A percentile compares a stretch with the other conserved stretches of the same genome.
Conservation (phyloP, 2,888 invertebrate species). For the Macrosoma leucophasiata region DNA sequence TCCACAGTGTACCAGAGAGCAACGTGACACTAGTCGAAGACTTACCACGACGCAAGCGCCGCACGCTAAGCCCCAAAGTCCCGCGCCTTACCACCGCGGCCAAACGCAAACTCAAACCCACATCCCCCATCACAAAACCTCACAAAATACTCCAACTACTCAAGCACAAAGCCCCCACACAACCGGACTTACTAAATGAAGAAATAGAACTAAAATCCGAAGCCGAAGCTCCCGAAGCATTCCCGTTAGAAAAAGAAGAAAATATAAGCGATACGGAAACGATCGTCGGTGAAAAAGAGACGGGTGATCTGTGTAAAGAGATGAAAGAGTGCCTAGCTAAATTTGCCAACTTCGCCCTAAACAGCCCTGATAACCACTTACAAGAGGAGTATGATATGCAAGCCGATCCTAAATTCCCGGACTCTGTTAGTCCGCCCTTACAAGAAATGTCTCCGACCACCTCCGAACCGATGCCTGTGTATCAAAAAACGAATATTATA, state of each 20-base stretch:
- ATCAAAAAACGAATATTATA: constrained; percentile 48
- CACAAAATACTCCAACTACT: constrained; percentile 57
- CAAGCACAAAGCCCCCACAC: constrained; percentile 44
- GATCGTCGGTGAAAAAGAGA: constrained; percentile 47
- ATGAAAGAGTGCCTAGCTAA: constrained; percentile 64
- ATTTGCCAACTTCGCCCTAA: constrained; percentile 54
- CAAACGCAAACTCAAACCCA: constrained; percentile 51
- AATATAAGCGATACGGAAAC: constrained; percentile 52
- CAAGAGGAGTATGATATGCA: constrained; percentile 29
- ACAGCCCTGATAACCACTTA: constrained; percentile 31
- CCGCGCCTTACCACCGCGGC: constrained; percentile 43
- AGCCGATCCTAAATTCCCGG: constrained; percentile 43
- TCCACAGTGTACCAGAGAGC: constrained; percentile 45
- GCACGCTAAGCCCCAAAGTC: constrained; percentile 41
- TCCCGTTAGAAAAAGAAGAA: constrained; percentile 52
- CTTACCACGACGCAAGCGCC: constrained; percentile 44
- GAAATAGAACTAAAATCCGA: constrained; percentile 33
- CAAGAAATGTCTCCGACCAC: constrained; percentile 64
- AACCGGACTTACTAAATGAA: constrained; percentile 25
- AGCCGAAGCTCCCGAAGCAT: constrained; percentile 55
- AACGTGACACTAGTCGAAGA: constrained; percentile 51
- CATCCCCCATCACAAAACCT: constrained; percentile 39
- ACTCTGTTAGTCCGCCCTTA: constrained; percentile 60
- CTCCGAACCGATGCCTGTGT: constrained; percentile 48
- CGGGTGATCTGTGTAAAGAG: constrained; percentile 42